Base-by-base conservation (phyloP, 1,140 invertebrate genomes). In the Alviniconcha marisindica region DNA sequence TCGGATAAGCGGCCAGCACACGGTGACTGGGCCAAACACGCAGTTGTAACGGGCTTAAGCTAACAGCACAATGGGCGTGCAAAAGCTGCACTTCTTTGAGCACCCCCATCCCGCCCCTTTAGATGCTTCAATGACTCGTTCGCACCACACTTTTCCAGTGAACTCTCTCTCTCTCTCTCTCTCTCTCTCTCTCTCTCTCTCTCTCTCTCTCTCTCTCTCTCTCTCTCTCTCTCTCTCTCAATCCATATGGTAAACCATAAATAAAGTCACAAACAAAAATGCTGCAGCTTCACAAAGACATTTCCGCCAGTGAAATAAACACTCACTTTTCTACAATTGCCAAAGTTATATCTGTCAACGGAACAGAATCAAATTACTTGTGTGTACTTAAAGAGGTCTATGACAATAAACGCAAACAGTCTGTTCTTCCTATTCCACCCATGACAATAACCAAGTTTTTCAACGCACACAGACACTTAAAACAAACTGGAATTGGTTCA, bases 21-120 rank as follows among this genome's bases (percentile, higher is more conserved):
- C 51, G 51, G n/a, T 24, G 56, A 18, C 56, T 44, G 31, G 51
- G n/a, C 51, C 33, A 78, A 60, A 24, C 77, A 38, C 56, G 38
- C 73, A n/a, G 40, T 76, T 76, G 73, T 76, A 44, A 38, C 73
- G 21, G 42, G 73, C 73, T n/a, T 76, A n/a, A 38, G 38, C 73
- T 44, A 44, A 42, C 73, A 42, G 24, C 15, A 56, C 15, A 24
- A 33, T 12, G 28, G 28, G 51, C 31, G 31, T 31, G 48, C n/a
- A 21, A 78, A 76, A 77, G 24, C 36, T 51, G 54, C 51, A 21
- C 1, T 78, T 28, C 51, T 78, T 78, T 60, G 51, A 60, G 33
- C 51, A 33, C 28, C 74, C 44, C 38, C 69, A 3, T 18, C 69
- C 69, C 24, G 2, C 73, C 38, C 38, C 73, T n/a, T 40, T n/a